Percentiles rank a stretch among this genome's conserved stretches.
phyloP scores from a whole-genome alignment of 1,140 invertebrate species.

The Pachypsylla venusta region DNA sequence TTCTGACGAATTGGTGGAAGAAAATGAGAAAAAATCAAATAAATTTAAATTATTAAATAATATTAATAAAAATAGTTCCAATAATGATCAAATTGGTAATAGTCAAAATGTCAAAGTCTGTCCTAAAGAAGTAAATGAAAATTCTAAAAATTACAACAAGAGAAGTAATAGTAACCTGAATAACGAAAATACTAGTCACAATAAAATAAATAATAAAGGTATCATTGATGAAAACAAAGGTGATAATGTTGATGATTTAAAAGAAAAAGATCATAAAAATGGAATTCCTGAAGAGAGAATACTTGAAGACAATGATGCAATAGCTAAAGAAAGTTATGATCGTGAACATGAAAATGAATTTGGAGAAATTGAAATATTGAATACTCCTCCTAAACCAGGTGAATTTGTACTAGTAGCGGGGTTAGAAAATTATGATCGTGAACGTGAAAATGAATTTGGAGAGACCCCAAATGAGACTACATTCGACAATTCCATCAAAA shows the following conservation, averaged over 20 bases:
- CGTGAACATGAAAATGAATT: background rate
- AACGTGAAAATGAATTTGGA: background rate
- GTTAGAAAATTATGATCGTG: background rate
- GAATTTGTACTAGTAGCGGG: slow-evolving; percentile 15
- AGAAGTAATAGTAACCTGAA: background rate
- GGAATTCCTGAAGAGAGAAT: background rate
- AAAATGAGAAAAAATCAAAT: no score
- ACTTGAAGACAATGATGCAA: background rate
- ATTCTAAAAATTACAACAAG: no score
- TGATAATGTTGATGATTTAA: background rate
- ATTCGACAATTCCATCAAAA: no score
- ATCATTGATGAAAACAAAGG: background rate
- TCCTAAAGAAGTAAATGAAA: no score
- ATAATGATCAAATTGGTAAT: no score
- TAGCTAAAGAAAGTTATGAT: slow-evolving; percentile 1
- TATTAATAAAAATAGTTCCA: no score
- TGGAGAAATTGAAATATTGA: slow-evolving; percentile 16
- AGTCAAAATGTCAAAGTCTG: no score
- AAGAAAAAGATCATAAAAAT: background rate
- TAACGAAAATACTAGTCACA: background rate
- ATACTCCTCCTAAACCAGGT: slow-evolving; percentile 32
- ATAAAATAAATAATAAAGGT: background rate
- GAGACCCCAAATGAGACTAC: no score
- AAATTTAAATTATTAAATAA: no score
- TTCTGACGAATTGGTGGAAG: no score